phyloP scores from a whole-genome alignment of 2,797 vertebrate genomes.

The Acestrorhynchus altus region DNA sequence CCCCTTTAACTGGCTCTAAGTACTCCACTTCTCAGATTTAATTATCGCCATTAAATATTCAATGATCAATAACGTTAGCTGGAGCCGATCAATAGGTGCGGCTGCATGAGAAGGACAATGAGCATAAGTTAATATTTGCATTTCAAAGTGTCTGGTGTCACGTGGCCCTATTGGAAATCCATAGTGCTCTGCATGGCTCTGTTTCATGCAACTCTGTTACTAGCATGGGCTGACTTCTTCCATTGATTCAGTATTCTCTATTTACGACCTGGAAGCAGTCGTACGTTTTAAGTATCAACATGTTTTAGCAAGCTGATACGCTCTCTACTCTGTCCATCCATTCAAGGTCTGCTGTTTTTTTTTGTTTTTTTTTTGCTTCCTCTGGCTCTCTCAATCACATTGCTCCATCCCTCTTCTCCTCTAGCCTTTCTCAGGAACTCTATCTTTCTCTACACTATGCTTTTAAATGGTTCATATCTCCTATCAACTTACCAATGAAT shows the following conservation, averaged over 20 bases:
- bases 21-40: slow-evolving; percentile 80
- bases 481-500: no score
- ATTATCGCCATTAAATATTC: slow-evolving; percentile 86
- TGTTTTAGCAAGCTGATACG: slow-evolving; percentile 76
- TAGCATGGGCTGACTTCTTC: slow-evolving; percentile 80
- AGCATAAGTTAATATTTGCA: slow-evolving; percentile 86
- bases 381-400: neutral
- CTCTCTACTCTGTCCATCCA: slow-evolving; percentile 65
- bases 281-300: slow-evolving; percentile 82
- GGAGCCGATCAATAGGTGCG: slow-evolving; percentile 81
- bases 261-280: slow-evolving; percentile 82
- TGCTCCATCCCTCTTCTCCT: neutral
- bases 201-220: slow-evolving; percentile 84
- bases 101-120: slow-evolving; percentile 79
- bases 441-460: slow-evolving; percentile 5
- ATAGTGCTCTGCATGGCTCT: slow-evolving; percentile 84
- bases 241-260: slow-evolving; percentile 81
- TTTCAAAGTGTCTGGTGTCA: slow-evolving; percentile 83
- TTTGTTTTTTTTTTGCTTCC: neutral
- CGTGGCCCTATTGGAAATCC: slow-evolving; percentile 82
- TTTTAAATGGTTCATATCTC: neutral
- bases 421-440: neutral
- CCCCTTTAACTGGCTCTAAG: slow-evolving; percentile 78
- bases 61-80: slow-evolving; percentile 85
- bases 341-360: no score